These are phyloP conservation scores for Oplegnathus fasciatus DNA, from an alignment of 2,113 vertebrate genomes.

Conservation along the genomic window DNA sequence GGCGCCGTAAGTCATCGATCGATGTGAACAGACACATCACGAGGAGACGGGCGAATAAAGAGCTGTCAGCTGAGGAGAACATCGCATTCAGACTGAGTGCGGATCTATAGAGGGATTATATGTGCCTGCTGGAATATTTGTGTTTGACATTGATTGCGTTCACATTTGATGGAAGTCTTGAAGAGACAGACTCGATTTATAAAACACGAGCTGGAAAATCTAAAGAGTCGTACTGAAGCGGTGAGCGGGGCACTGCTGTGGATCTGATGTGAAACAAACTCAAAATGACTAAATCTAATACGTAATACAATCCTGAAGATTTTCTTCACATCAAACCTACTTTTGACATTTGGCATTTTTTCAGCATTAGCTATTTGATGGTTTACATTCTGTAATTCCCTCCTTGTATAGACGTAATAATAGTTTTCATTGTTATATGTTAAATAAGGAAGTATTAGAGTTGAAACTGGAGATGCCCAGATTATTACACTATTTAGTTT, in stretches of 20 bases:
- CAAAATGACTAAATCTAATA: neutral
- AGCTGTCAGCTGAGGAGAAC: conserved; percentile 18
- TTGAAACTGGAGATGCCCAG: no score
- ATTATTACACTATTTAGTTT: no score
- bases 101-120: conserved; percentile 36
- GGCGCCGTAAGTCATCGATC: conserved; percentile 1
- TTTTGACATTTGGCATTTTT: no score
- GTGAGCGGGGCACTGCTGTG: no score
- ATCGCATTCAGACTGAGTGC: conserved; percentile 5
- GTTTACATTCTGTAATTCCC: no score
- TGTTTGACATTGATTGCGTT: conserved; percentile 35
- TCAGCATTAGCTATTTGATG: no score
- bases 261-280: no score
- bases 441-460: no score
- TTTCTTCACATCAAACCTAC: no score
- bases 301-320: neutral
- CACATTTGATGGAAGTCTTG: conserved; percentile 24
- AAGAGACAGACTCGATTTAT: neutral
- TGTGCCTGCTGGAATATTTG: conserved; percentile 37
- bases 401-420: no score
- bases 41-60: conserved; percentile 21
- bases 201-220: conserved; percentile 6
- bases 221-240: neutral
- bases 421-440: no score
- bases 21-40: conserved; percentile 9